Evolutionary conservation across 2,888 invertebrate genomes (phyloP), one percentile per base, ranked within the genome.

Genomic region (Caenorhabditis sp.): DNA sequence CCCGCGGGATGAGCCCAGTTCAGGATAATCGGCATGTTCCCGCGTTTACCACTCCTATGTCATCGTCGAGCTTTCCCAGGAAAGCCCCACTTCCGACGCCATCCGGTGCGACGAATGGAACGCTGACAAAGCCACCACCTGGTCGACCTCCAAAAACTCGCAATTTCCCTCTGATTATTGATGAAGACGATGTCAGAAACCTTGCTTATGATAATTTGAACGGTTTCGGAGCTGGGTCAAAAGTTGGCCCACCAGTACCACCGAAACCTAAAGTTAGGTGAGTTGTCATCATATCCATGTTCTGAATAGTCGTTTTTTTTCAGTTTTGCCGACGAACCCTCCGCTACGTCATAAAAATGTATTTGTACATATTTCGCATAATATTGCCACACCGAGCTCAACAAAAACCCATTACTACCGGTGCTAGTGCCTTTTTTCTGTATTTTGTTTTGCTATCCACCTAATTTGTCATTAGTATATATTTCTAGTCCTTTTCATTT

Each of bases 221-320:
- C 53, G 80, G 80, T 17, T 65, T 77, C 26, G 78, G 80, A 14
- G 80, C 78, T 14, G 78, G 77, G 6, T 62, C 77, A 17, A 58
- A 51, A 62, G 63, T 64, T 12, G 75, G 71, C 12, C 84, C 85
- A 8, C 84, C 84, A 1, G 84, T 85, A 27, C 85, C 85, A 12
- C 85, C 85, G 4, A 85, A 85, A 66, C 85, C 85, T 12, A 82
- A 82, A 78, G 78, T 78, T n/a, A 79, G 77, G 81, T 83, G 58
- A 72, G 76, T 53, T 10, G 8, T 23, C 2, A 10, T 19, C 36
- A 19, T 17, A 51, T 62, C 53, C 49, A 12, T 26, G 23, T 26
- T 19, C 17, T 57, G 27, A 3, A 27, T 31, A 61, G 12, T 8
- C 27, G 62, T 58, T 60, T 64, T 72, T 67, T 64, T 72, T 67